phyloP scores from a whole-genome alignment of 1,140 invertebrate species.

The Bacillus rossius region DNA sequence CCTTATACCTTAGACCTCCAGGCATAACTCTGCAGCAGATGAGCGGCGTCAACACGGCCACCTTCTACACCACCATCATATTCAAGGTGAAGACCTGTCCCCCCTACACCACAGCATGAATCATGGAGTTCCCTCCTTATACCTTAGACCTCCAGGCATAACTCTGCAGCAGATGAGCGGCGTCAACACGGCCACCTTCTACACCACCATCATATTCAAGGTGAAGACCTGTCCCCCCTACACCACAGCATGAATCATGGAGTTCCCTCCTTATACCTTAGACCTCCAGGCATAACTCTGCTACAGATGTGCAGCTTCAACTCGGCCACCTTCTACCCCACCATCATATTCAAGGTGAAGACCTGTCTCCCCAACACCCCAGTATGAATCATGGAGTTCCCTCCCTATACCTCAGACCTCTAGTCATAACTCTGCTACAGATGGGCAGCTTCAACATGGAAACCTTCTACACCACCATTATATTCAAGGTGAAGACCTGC shows the following conservation, averaged over 20 bases:
- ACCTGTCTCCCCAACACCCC: background rate
- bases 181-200: constrained; percentile 83
- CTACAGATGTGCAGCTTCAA: constrained; percentile 84
- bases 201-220: constrained; percentile 65
- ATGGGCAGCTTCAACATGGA: background rate
- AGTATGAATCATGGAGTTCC: background rate
- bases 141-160: background rate
- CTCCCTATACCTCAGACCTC: background rate
- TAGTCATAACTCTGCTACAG: background rate
- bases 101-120: background rate
- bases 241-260: background rate
- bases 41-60: constrained; percentile 78
- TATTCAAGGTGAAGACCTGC: no score
- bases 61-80: constrained; percentile 72
- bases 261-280: background rate
- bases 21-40: constrained; percentile 69
- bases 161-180: constrained; percentile 80
- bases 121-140: background rate
- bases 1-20: background rate
- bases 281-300: constrained; percentile 45
- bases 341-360: constrained; percentile 59
- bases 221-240: constrained; percentile 32
- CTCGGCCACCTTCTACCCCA: constrained; percentile 76
- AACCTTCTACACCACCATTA: background rate
- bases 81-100: constrained; percentile 49